A percentile compares a stretch with the other conserved stretches of the same genome.
Conservation (phyloP, 2,888 invertebrate genomes). For the Julus scandinavius region DNA sequence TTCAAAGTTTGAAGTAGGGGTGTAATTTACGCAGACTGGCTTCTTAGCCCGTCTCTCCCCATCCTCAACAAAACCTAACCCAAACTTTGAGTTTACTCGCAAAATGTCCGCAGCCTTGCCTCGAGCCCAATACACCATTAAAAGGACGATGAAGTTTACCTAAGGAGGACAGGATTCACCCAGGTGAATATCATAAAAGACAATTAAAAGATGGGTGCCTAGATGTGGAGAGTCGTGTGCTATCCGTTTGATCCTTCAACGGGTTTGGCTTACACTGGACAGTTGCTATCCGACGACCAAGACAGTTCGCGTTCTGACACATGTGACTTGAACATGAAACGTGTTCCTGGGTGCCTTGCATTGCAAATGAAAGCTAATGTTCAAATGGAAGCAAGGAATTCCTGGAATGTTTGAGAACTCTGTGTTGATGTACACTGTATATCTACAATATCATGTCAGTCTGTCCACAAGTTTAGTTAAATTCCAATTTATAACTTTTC, state of each 20-base stretch:
- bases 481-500: too few relatives aligned
- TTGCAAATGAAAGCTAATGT: too few relatives aligned
- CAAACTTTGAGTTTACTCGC: constrained; percentile 25
- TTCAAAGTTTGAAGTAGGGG: background rate
- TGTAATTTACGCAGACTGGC: constrained; percentile 2
- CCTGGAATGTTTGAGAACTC: too few relatives aligned
- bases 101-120: constrained; percentile 37
- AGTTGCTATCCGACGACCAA: background rate
- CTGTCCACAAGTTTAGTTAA: too few relatives aligned
- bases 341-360: too few relatives aligned
- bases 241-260: background rate
- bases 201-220: constrained; percentile 28
- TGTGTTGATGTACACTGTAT: too few relatives aligned
- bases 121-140: background rate
- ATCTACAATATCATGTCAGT: too few relatives aligned
- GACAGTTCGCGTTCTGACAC: background rate
- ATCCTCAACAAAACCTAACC: constrained; percentile 4
- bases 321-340: too few relatives aligned
- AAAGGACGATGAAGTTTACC: constrained; percentile 46
- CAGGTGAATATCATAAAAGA: background rate
- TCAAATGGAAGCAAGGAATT: too few relatives aligned
- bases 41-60: background rate
- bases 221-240: too few relatives aligned
- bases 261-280: background rate
- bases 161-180: background rate